Evolutionary conservation across 2,113 vertebrate species (phyloP).

Genomic region (Anser cygnoides): DNA sequence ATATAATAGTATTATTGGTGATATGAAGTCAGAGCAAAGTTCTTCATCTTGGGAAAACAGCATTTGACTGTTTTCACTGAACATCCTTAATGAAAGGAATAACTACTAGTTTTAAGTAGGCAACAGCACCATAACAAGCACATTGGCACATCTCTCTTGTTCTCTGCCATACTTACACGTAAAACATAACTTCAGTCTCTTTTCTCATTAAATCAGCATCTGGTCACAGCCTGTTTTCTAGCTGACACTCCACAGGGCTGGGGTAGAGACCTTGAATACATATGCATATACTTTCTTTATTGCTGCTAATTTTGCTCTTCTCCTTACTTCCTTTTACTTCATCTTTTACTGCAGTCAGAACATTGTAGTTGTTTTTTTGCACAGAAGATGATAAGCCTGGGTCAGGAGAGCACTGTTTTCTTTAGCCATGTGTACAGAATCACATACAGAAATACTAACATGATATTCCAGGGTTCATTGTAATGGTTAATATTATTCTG

Average conservation of each 20-base stretch:
- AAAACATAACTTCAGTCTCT: not conserved
- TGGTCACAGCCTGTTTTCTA: not conserved
- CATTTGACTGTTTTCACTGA: not conserved
- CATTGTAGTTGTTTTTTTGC: not conserved
- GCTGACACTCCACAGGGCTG: not conserved
- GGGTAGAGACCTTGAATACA: not conserved
- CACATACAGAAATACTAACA: not conserved
- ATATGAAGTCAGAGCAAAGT: not conserved
- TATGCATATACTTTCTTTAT: not conserved
- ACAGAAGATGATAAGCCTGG: not conserved
- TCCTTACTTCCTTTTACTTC: not conserved
- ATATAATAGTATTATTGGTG: not conserved
- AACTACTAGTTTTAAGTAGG: not conserved
- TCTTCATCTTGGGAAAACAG: not conserved
- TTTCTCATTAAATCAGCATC: not conserved
- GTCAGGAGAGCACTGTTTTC: not conserved
- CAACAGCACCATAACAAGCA: not conserved
- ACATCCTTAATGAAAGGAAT: not conserved
- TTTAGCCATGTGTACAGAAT: accelerated
- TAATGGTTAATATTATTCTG: not conserved
- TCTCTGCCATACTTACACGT: not conserved
- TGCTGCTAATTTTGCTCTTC: not conserved
- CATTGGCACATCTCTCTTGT: not conserved
- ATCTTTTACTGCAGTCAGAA: not conserved
- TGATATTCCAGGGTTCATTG: not conserved